Base-by-base conservation (phyloP, 2,113 vertebrate species). In the Notiomystis cincta region DNA sequence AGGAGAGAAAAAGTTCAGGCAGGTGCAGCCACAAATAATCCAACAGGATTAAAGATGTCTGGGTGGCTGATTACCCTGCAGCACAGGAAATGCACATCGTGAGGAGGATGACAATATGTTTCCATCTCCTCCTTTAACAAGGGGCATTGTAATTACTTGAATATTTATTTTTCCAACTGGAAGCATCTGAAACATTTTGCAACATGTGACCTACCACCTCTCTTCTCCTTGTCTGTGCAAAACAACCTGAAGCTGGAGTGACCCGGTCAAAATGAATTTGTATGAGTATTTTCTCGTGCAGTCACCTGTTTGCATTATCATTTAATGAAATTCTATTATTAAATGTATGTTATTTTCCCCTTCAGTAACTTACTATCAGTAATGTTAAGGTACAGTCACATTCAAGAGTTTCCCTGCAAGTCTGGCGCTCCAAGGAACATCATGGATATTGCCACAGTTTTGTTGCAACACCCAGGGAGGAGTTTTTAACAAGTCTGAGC, bases 111-210 rank as follows among this genome's bases (percentile, higher is more conserved):
- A 84, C 87, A 92, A 65, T 69, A 60, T 27, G 21, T 44, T 97
- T 91, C 92, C 76, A 90, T 58, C 82, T 92, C n/a, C 42, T 61
- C 75, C 40, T 90, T 88, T 64, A 95, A 93, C 64, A 88, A 95
- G 81, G 35, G 47, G 23, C 40, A 76, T 25, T 80, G 50, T 95
- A 95, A 89, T 93, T 94, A 78, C 47, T 65, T 88, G 92, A 89
- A 93, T 93, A 97, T 96, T 95, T 97, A 90, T 94, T 95, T 93
- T 96, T 93, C 79, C 85, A 92, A 89, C 8, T 90, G 54, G 89
- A 94, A 97, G 67, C 76, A 87, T 65, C 51, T 82, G 65, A 97
- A 96, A 57, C 56, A 67, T 89, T 93, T 73, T 94, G 65, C 54
- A 90, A 60, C 57, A 25, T 23, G 47, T 30, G 75, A 89, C 85